Evolutionary conservation across 2,888 invertebrate genomes (phyloP), one percentile per base, ranked within the genome.

Genomic region (Aethes cnicana): DNA sequence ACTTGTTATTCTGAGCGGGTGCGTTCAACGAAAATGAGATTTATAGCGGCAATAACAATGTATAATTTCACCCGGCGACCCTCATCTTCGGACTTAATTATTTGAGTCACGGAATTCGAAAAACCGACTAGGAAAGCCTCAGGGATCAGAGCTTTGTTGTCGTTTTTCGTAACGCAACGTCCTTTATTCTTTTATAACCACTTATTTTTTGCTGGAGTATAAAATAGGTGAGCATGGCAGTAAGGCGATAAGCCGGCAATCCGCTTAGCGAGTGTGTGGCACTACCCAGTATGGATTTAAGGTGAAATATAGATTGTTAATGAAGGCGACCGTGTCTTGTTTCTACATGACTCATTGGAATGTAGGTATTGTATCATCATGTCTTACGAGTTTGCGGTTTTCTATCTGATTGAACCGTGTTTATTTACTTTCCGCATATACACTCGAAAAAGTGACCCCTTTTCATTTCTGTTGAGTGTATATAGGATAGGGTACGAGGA

Each of bases 81-180:
- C 78, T 76, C 77, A 78, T 78, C 74, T 75, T 71, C 69, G 68
- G 72, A 79, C 81, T 84, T 89, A 86, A 87, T 88, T 88, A 89
- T 89, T 85, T 84, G 81, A 84, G 87, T 88, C 87, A 88, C 87
- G 88, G 80, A 86, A 85, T 84, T 79, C 84, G 74, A 82, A 82
- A 83, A 78, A 80, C 77, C 75, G 74, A 74, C 73, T 66, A 75
- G 74, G 70, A 84, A 83, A 84, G 81, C 84, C 78, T 73, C 59
- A 66, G 80, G 84, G 84, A 84, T 84, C 81, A 77, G 57, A 71
- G 74, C 79, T 75, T 84, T 84, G 81, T 84, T 81, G 73, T 72
- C 71, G 70, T 76, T 83, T 82, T 81, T 77, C 64, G 77, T 68
- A 60, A 70, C 62, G 60, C 67, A 68, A 61, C 68, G 68, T 65